phyloP scores from a whole-genome alignment of 2,888 invertebrate genomes.

The Steromphala cineraria region DNA sequence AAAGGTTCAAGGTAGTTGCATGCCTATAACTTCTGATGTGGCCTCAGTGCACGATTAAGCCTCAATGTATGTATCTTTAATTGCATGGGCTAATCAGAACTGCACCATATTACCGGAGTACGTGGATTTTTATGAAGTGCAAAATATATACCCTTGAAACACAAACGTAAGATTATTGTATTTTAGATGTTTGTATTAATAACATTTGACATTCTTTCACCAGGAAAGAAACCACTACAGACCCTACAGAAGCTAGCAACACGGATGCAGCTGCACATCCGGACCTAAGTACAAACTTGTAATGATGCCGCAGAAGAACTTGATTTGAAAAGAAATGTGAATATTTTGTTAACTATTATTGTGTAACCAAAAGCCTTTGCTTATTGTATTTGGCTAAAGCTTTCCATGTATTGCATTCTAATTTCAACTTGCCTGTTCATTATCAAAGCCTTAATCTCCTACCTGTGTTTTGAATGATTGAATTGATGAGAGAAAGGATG shows the following conservation, averaged over 20 bases:
- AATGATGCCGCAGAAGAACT: background rate
- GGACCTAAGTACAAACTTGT: constrained; percentile 26
- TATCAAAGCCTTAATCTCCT: background rate
- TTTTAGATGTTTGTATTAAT: too few relatives aligned
- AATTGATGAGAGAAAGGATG: background rate
- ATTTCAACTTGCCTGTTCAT: background rate
- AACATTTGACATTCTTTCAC: background rate
- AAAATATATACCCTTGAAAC: too few relatives aligned
- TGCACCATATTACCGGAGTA: too few relatives aligned
- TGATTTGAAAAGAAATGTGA: background rate
- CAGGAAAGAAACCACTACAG: background rate
- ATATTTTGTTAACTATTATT: background rate
- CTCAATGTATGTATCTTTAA: too few relatives aligned
- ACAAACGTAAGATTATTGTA: too few relatives aligned
- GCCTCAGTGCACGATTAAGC: too few relatives aligned
- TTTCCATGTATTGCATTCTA: background rate
- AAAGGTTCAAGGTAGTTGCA: too few relatives aligned
- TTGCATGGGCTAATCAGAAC: too few relatives aligned
- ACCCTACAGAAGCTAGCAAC: background rate
- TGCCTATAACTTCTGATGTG: too few relatives aligned
- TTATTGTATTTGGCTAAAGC: background rate
- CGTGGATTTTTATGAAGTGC: too few relatives aligned
- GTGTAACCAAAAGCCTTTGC: background rate
- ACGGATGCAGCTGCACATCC: constrained; percentile 4
- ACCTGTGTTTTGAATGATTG: background rate